Evolutionary conservation across 2,888 invertebrate genomes (phyloP), one percentile per base, ranked within the genome.

Genomic region (Tipula lateralis): DNA sequence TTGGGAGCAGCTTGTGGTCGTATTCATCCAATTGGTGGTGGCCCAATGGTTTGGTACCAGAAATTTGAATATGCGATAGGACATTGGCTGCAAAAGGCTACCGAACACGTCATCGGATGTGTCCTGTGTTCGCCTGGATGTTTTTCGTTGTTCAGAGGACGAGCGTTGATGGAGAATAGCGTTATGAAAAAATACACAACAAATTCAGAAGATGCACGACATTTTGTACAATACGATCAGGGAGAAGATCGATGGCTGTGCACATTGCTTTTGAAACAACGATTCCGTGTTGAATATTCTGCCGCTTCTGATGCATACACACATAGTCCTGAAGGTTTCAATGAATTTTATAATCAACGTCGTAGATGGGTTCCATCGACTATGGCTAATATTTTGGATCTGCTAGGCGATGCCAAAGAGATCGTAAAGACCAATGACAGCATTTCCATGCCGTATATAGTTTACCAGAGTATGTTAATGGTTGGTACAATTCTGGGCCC

Each of bases 191-290:
- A 94, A 88, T 97, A 98, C 88, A 97, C 97, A 0, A 94, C 95
- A 0, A 93, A 93, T 86, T 93, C 95, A 0, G 91, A 92, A 85
- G 95, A 96, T 88, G 95, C 97, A 0, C 91, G 94, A 86, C 96
- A 97, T 90, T 96, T 94, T 88, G 96, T 97, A 24, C 97, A 97
- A 89, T 97, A 96, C 88, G 97, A 97, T 93, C 97, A 97, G 91
- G 97, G 97, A n/a, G 98, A 99, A 89, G 98, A 99, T 90, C 93
- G 98, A 86, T 98, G 98, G 98, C 91, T 98, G 6, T 98, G 98
- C 89, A 98, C 98, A 0, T 90, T 98, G 84, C 91, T 99, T 0
- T 91, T 98, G 0, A 98, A 98, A 89, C 93, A 96, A 87, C 98
- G 98, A 0, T 97, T 96, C 88, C 93, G 96, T 29, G 95, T 99